A percentile compares a stretch with the other conserved stretches of the same genome.
Conservation (phyloP, 2,888 invertebrate species). For the Lapara coniferarum region DNA sequence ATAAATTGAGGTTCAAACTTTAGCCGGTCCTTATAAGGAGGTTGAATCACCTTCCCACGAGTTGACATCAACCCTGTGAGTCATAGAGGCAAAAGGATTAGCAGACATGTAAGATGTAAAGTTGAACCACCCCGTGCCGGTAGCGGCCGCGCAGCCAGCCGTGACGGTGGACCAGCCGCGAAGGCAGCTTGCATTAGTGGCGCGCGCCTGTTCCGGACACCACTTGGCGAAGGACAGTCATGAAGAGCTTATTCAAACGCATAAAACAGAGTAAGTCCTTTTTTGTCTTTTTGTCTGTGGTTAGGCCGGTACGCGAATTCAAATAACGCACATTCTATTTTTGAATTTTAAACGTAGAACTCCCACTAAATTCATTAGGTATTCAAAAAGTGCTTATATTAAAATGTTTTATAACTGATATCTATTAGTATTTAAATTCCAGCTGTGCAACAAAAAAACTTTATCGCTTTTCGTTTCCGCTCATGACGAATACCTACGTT, state of each 20-base stretch:
- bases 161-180: conserved; percentile 52
- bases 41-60: conserved; percentile 21
- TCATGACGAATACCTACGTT: too few species aligned
- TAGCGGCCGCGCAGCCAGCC: conserved; percentile 58
- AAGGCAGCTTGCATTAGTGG: conserved; percentile 56
- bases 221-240: conserved; percentile 50
- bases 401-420: too few species aligned
- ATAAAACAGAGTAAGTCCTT: conserved; percentile 68
- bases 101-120: conserved; percentile 41
- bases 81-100: conserved; percentile 1
- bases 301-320: not conserved
- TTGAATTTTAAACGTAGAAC: too few species aligned
- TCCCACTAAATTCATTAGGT: too few species aligned
- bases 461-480: too few species aligned
- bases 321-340: not conserved
- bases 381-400: too few species aligned
- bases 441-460: too few species aligned
- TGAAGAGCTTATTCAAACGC: conserved; percentile 71
- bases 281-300: conserved; percentile 17
- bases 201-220: conserved; percentile 59
- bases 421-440: too few species aligned
- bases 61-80: conserved; percentile 16
- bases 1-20: not conserved
- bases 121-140: conserved; percentile 71
- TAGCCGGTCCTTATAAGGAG: conserved; percentile 24